Evolutionary conservation across 2,797 vertebrate species (phyloP).

Genomic region (Tadarida brasiliensis): DNA sequence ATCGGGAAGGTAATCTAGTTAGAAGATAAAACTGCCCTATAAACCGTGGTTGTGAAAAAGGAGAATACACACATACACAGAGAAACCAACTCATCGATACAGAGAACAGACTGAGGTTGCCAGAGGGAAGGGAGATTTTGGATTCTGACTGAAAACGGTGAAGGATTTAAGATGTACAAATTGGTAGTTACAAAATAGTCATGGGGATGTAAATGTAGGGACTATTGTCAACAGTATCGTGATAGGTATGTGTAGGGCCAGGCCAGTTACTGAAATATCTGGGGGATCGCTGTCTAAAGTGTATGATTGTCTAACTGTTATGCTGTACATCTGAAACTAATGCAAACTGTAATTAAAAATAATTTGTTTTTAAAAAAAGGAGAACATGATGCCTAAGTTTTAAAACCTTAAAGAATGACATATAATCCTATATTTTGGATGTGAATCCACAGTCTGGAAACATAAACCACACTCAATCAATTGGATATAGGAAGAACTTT

Average conservation of each 20-base stretch:
- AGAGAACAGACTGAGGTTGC: background rate
- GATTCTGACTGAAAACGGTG: background rate
- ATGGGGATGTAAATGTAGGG: background rate
- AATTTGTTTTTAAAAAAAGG: background rate
- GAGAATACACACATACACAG: background rate
- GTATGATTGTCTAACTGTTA: too few species aligned
- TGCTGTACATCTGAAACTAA: background rate
- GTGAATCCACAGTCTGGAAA: background rate
- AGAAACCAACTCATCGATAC: background rate
- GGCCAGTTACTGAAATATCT: too few species aligned
- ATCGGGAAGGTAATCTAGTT: background rate
- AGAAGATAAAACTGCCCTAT: background rate
- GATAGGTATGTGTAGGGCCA: too few species aligned
- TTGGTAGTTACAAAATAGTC: background rate
- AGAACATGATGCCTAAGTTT: background rate
- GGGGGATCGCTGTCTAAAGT: too few species aligned
- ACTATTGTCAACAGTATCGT: background rate
- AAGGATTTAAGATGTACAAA: background rate
- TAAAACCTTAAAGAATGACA: background rate
- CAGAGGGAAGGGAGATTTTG: background rate
- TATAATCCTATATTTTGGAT: background rate
- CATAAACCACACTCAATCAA: background rate
- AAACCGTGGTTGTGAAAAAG: background rate
- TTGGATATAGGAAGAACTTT: background rate
- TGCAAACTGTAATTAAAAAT: background rate